Conservation (phyloP, 2,797 vertebrate species). For the Geotrypetes seraphini region DNA sequence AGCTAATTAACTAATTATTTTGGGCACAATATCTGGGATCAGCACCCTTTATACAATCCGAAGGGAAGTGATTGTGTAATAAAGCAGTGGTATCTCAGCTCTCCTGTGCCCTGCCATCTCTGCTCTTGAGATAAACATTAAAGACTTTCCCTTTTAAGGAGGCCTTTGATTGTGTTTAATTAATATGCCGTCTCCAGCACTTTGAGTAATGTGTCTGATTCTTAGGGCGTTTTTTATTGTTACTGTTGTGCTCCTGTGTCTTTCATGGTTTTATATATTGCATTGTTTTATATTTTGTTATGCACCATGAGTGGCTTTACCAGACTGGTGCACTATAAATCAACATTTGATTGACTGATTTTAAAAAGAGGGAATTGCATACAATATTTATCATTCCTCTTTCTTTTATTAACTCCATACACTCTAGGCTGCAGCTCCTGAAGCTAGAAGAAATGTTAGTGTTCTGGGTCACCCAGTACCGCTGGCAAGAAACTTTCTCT, state of each 20-base stretch:
- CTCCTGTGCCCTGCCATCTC: no score
- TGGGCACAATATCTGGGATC: no score
- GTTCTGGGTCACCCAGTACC: no score
- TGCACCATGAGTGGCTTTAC: conserved; percentile 13
- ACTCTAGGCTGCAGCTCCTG: neutral
- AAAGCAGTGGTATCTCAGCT: no score
- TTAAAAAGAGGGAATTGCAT: conserved; percentile 1
- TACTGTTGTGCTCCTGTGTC: conserved; percentile 9
- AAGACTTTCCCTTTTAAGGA: conserved; percentile 1
- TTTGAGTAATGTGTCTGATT: conserved; percentile 15
- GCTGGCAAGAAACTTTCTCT: no score
- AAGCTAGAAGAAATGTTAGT: no score
- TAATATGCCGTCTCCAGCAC: conserved; percentile 10
- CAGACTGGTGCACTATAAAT: conserved; percentile 11
- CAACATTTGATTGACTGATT: conserved; percentile 11
- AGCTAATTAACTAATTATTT: no score
- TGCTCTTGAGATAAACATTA: neutral
- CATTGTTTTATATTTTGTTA: conserved; percentile 13
- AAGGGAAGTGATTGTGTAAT: no score
- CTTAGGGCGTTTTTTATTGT: conserved; percentile 12
- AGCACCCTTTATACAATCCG: no score
- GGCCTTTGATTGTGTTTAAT: conserved; percentile 7
- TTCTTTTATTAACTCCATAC: neutral
- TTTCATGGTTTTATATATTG: conserved; percentile 12
- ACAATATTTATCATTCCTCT: neutral